These are phyloP conservation scores for Orchestia grillus DNA, from an alignment of 1,140 invertebrate species.

Conservation along the genomic window DNA sequence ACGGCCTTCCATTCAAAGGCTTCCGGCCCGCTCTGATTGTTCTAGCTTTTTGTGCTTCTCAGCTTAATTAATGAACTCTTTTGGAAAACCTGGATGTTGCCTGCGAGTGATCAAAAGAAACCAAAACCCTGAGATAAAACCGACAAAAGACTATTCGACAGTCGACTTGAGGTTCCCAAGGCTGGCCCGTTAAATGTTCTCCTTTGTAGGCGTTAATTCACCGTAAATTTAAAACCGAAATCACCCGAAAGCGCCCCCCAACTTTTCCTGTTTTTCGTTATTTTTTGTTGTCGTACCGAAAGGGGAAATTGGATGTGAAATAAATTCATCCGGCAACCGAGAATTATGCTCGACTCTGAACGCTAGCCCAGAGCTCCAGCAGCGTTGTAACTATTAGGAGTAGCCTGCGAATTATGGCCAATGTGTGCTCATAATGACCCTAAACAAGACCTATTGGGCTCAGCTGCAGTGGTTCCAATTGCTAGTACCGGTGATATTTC, in stretches of 20 bases:
- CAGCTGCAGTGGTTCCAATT: too few relatives aligned
- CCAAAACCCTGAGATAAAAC: not conserved
- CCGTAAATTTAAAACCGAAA: conserved; percentile 27
- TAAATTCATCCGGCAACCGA: not conserved
- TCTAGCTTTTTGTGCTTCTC: conserved; percentile 42
- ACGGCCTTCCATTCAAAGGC: conserved; percentile 4
- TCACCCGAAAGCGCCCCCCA: not conserved
- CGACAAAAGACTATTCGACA: not conserved
- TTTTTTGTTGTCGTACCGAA: not conserved
- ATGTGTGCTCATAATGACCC: too few relatives aligned
- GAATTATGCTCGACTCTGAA: not conserved
- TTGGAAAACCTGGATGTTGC: conserved; percentile 16
- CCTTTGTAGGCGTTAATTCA: conserved; percentile 29
- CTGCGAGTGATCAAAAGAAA: conserved; percentile 21
- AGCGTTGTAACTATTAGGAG: too few relatives aligned
- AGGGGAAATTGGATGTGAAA: not conserved
- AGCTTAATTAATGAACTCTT: conserved; percentile 51
- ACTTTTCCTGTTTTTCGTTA: conserved; percentile 30
- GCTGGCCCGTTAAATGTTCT: conserved; percentile 1
- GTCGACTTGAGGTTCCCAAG: conserved; percentile 15
- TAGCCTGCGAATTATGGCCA: too few relatives aligned
- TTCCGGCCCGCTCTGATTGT: conserved; percentile 27
- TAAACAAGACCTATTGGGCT: too few relatives aligned
- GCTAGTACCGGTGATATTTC: too few relatives aligned
- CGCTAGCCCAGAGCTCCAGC: not conserved